Base-by-base conservation (phyloP, 1,140 invertebrate genomes). In the Bombus sibiricus region DNA sequence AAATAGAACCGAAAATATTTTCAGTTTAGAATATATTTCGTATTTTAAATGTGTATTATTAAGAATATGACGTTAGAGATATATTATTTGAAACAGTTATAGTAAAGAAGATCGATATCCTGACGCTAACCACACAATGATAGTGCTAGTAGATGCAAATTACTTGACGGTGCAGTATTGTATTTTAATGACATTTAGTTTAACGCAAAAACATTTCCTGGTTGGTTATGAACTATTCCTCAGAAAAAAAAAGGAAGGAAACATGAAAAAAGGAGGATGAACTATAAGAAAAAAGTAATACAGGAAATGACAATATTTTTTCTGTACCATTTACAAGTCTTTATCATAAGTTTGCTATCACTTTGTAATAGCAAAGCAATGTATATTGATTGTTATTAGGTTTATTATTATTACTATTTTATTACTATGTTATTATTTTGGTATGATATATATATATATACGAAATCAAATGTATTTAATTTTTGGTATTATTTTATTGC, bases 401-500 rank as follows among this genome's bases (percentile, higher is more conserved):
- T 15, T 79, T 79, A 79, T 47, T 66, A 34, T 28, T 66, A 47
- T 79, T 64, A 22, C n/a, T 68, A 79, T 41, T 77, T 41, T n/a
- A 37, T 72, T 41, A 81, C 18, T 81, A 66, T 86, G 13, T 28
- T 68, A 66, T 72, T 80, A 81, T 71, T 85, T 66, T 28, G 25
- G 66, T 41, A 41, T 39, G 53, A 85, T 39, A 28, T 53, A 53
- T 47, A 32, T 47, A 32, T 68, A 57, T 88, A 37, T 41, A 86
- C 39, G 62, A 39, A 76, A 62, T 77, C 47, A 77, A 81, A 71
- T 80, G 13, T 77, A 64, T 82, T 88, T 78, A 81, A 83, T 80
- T 89, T 86, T 59, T 78, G 73, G 71, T 81, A 90, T 86, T 91
- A 91, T 73, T 71, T 80, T 85, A 75, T 57, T 64, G 69, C 68